A percentile compares a stretch with the other conserved stretches of the same genome.
phyloP scores from a whole-genome alignment of 2,113 vertebrate species.

The Mionectes macconnelli region DNA sequence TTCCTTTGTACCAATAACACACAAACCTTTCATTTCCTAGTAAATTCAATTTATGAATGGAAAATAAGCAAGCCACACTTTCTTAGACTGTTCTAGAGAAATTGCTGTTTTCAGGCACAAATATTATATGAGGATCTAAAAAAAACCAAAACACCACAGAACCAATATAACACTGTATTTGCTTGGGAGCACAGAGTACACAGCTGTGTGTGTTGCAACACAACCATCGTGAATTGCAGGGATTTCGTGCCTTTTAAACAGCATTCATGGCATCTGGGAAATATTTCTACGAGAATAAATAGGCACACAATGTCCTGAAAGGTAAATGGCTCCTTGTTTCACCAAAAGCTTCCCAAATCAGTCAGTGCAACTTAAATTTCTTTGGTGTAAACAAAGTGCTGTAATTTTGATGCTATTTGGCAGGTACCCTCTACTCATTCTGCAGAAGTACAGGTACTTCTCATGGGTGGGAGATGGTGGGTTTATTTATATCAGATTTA shows the following conservation, averaged over 20 bases:
- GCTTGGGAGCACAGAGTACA: background rate
- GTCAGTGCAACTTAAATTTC: background rate
- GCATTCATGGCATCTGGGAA: background rate
- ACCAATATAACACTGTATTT: background rate
- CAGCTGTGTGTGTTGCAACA: background rate
- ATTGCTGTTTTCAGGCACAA: background rate
- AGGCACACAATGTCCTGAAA: background rate
- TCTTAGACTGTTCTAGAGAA: background rate
- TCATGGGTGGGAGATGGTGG: background rate
- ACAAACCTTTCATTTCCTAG: background rate
- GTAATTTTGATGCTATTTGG: background rate
- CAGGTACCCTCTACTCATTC: background rate
- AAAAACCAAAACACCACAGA: background rate
- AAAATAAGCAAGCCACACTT: conserved; percentile 2
- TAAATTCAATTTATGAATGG: background rate
- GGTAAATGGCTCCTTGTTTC: background rate
- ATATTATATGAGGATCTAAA: background rate
- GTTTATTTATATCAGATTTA: background rate
- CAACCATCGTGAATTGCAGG: background rate
- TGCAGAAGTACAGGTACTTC: background rate
- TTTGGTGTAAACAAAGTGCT: background rate
- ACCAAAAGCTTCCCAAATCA: background rate
- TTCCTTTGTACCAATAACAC: background rate
- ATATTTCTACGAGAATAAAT: background rate
- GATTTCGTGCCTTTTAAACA: background rate